Base-by-base conservation (phyloP, 2,113 vertebrate species). In the Grantiella picta region DNA sequence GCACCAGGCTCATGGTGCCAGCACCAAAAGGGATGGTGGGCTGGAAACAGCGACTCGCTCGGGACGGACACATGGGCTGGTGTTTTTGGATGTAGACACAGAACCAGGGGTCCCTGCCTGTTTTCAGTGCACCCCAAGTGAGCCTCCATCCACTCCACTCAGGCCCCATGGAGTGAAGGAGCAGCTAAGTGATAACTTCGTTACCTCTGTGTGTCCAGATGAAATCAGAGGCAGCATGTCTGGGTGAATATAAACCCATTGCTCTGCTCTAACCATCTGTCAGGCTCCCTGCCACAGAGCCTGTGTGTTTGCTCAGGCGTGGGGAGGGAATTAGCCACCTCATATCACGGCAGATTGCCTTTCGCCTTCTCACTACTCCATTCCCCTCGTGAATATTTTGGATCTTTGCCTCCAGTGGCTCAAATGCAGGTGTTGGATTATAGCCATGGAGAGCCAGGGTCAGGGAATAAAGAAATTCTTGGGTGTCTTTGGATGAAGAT, bases 341-440 rank as follows among this genome's bases (percentile, higher is more conserved):
- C 89, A 61, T 86, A 77, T 68, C 83, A 89, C 0, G 0, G 76
- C 88, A 96, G 82, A 86, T 89, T 90, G 79, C 68, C 68, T 92
- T 59, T 90, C 0, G 0, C 49, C 80, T 93, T 81, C 82, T 84
- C 80, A 10, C 86, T 33, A 1, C 68, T 88, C 75, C 13, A 4
- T 57, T 78, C 44, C 47, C 40, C 31, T 56, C 40, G 23, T 2
- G 64, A 81, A 29, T 86, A 49, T 33, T 84, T 82, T 90, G 86
- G 93, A 81, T 49, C 65, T 83, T 92, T 86, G 82, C 92, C 79
- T 92, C 64, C 82, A 60, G 53, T 71, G 90, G 54, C 90, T 92
- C 40, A 81, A 90, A 89, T 45, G 49, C 71, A 76, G 76, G 52
- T 72, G 44, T 27, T 90, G 85, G 64, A 35, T 93, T 64, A 18